Percentiles rank a stretch among this genome's conserved stretches.
Conservation (phyloP, 2,888 invertebrate genomes). For the Monochamus alternatus region DNA sequence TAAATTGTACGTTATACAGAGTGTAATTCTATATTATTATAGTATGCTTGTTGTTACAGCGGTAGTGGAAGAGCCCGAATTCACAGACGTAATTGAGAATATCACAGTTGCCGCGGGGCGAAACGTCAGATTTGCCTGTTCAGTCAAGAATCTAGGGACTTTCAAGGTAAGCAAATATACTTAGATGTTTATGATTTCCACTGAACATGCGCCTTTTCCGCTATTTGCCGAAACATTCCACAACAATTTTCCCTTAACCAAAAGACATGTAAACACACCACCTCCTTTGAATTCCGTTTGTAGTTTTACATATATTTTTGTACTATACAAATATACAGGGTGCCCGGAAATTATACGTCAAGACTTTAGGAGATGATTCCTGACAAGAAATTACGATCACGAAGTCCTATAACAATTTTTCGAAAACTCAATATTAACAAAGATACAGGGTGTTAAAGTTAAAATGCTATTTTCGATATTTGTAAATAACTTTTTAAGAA, state of each 20-base stretch:
- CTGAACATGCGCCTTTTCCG: constrained; percentile 19
- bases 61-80: constrained; percentile 89
- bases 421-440: too few relatives aligned
- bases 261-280: not conserved
- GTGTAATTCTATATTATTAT: constrained; percentile 40
- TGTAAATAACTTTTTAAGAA: too few relatives aligned
- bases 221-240: constrained; percentile 11
- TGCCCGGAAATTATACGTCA: too few relatives aligned
- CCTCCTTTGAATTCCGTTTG: not conserved
- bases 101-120: constrained; percentile 92
- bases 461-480: too few relatives aligned
- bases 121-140: constrained; percentile 90
- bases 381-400: too few relatives aligned
- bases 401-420: too few relatives aligned
- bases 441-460: too few relatives aligned
- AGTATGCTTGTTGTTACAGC: constrained; percentile 74
- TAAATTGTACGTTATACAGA: constrained; percentile 37
- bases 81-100: constrained; percentile 91
- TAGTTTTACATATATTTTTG: too few relatives aligned
- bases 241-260: constrained; percentile 3
- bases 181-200: constrained; percentile 20
- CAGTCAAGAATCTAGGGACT: constrained; percentile 91
- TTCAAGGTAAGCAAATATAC: constrained; percentile 82
- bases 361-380: too few relatives aligned
- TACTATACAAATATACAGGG: too few relatives aligned